phyloP scores from a whole-genome alignment of 1,140 invertebrate genomes.

The Bombus haemorrhoidalis region DNA sequence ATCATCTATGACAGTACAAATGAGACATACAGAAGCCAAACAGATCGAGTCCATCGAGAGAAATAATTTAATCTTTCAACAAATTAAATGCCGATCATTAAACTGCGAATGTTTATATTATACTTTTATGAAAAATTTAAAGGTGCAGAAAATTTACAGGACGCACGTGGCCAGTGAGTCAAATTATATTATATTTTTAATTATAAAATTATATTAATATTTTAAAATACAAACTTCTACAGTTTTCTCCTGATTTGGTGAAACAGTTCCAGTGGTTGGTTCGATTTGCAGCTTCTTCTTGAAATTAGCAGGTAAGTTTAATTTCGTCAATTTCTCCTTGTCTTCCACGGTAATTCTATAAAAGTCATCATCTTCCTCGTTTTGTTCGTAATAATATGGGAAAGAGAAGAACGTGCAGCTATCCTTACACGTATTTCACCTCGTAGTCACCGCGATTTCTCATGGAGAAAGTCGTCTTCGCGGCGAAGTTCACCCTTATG shows the following conservation, averaged over 20 bases:
- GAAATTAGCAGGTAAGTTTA: slow-evolving; percentile 46
- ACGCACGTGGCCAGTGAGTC: too few species aligned
- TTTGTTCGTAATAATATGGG: neutral
- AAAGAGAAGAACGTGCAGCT: neutral
- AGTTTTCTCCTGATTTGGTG: slow-evolving; percentile 49
- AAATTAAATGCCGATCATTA: too few species aligned
- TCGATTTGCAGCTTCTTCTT: slow-evolving; percentile 58
- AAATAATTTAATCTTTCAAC: too few species aligned
- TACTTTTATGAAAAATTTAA: too few species aligned
- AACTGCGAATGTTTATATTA: too few species aligned
- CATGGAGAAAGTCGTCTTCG: slow-evolving; percentile 58
- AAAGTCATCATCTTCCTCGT: neutral
- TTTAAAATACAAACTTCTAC: slow-evolving; percentile 55
- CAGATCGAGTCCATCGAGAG: too few species aligned
- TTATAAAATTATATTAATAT: too few species aligned
- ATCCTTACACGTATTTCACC: slow-evolving; percentile 70
- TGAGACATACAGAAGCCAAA: neutral
- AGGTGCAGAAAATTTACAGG: too few species aligned
- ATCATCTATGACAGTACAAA: slow-evolving; percentile 58
- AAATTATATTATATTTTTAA: too few species aligned
- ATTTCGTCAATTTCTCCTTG: slow-evolving; percentile 48
- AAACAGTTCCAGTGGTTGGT: slow-evolving; percentile 58
- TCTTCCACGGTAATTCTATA: slow-evolving; percentile 57
- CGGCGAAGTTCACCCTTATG: slow-evolving; percentile 55
- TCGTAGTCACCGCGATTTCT: slow-evolving; percentile 73